These are phyloP conservation scores for Phalanger gymnotis DNA, from an alignment of 2,797 vertebrate species.

Conservation along the genomic window DNA sequence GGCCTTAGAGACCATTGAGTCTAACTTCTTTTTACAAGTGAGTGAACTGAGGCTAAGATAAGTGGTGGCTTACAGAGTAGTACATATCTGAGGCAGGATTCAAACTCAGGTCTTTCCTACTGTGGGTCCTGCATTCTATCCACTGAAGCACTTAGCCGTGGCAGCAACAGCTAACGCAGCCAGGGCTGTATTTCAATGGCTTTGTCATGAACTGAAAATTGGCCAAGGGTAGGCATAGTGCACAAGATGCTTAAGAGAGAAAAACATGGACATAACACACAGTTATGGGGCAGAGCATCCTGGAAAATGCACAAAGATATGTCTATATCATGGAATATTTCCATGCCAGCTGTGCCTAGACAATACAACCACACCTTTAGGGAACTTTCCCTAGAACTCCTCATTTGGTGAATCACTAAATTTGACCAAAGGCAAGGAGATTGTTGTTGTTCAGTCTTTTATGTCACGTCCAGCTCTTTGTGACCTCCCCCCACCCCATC, in stretches of 20 bases:
- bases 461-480: not conserved
- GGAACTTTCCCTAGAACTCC: not conserved
- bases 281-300: not conserved
- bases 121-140: not conserved
- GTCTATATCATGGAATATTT: not conserved
- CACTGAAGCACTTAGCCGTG: not conserved
- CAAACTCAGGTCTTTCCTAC: not conserved
- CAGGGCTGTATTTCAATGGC: not conserved
- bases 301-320: not conserved
- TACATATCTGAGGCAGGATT: not conserved
- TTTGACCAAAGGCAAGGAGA: not conserved
- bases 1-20: not conserved
- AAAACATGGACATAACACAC: not conserved
- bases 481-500: not conserved
- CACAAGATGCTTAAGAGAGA: not conserved
- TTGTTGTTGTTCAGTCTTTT: not conserved
- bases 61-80: not conserved
- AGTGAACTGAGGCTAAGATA: not conserved
- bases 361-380: not conserved
- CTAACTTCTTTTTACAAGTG: not conserved
- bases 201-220: not conserved
- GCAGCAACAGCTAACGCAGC: not conserved
- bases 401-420: not conserved
- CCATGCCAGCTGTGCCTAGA: not conserved
- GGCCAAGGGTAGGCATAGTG: not conserved